Base-by-base conservation (phyloP, 2,888 invertebrate species). In the Eucriotettix oculatus region DNA sequence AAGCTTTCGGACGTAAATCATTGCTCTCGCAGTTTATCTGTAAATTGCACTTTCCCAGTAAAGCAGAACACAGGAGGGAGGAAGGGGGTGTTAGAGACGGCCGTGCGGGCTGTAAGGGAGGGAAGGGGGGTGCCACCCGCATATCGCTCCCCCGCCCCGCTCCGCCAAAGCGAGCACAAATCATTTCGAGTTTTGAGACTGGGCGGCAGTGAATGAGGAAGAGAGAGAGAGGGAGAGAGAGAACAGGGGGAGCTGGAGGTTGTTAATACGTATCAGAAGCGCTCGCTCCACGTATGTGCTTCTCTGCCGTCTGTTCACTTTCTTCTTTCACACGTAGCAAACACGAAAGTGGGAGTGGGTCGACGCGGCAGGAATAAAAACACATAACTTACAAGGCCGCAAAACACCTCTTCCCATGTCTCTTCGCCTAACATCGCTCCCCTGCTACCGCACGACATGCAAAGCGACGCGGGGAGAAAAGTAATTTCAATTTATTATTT, bases 1-100 rank as follows among this genome's bases (percentile, higher is more conserved):
- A 81, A 81, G 81, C 81, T 81, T 75, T 81, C 79, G 78, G 78
- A 78, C 78, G 80, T 82, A 81, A 82, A 82, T 82, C 81, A 82
- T 79, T 75, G 77, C 76, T 70, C 71, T 71, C 70, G 69, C 71
- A 72, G 72, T 73, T 81, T 81, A 81, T 82, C 82, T 79, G 79
- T 77, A 77, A 79, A 78, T 75, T 78, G 80, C 81, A 82, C 80
- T 79, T 81, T 78, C 79, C 78, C 77, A 78, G 71, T 63, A 60
- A 60, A 63, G 64, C 61, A 62, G 62, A 59, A 60, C 55, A 58
- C 62, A 58, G 61, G 59, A 59, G 56, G 58, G 40, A 52, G 55
- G 63, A 59, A 58, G 64, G 64, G 60, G 58, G 61, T 61, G 59
- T 61, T 60, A 58, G 61, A 52, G 63, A 63, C 63, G 65, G 61